Evolutionary conservation across 2,113 vertebrate species (phyloP), one percentile per base, ranked within the genome.

Genomic region (Trichomycterus rosablanca): DNA sequence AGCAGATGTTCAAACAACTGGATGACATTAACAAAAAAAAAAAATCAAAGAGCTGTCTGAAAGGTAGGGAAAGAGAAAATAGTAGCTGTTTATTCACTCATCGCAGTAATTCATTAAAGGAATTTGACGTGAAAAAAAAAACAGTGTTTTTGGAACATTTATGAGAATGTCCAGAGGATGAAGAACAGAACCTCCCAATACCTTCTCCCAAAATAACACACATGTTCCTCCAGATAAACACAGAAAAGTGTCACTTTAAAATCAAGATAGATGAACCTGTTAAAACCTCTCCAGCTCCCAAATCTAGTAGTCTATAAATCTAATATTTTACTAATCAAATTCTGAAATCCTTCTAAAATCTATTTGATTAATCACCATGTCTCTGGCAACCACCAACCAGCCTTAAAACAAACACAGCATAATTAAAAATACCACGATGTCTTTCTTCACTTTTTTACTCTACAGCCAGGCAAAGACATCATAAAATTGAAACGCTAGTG

Each of bases 1-100:
- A 45, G 59, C 72, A 77, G 59, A 74, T 76, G 74, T 66, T 62
- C 18, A 52, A 59, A 72, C 60, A 54, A 63, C 20, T 4, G 48
- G 8, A 42, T 23, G 26, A 51, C 19, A 34, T n/a, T 3, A 0
- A 20, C 11, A 2, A 19, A 30, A 44, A 65, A 28, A 11, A 40
- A 3, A 5, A 28, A 20, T 19, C 12, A 32, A 53, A 12, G 15
- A 4, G 22, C 42, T 30, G 20, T 32, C 28, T 20, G 59, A 37
- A 35, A 58, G 32, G 20, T 28, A 48, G 51, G 15, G 48, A 10
- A 23, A 5, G 2, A 22, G 16, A 37, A 22, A 15, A 57, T 15
- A 30, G 18, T 12, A 54, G 32, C n/a, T 39, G 16, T 59, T 70
- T 50, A 32, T 32, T 32, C 15, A 20, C 42, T 46, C 54, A 23